Base-by-base conservation (phyloP, 2,797 vertebrate genomes). In the Gadopsis marmoratus region DNA sequence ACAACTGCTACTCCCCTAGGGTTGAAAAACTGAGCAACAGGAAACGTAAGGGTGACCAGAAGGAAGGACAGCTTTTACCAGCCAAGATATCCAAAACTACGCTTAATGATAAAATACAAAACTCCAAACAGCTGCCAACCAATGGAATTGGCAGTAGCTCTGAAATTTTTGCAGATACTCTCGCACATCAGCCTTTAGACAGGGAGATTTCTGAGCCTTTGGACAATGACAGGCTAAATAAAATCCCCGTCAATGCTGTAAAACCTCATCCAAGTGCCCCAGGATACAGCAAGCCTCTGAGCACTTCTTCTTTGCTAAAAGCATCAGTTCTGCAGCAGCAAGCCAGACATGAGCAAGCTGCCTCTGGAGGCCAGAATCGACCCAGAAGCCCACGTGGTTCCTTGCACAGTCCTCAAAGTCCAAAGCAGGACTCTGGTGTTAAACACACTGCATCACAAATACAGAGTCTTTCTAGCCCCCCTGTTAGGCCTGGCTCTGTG, bases 261-360 rank as follows among this genome's bases (percentile, higher is more conserved):
- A 96, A 95, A 94, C 96, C 96, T 68, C 96, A 97, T 89, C 94
- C 97, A 90, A 96, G 94, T 94, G 95, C 95, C 79, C 95, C 91
- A 2, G 95, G 95, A 85, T 93, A 93, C 55, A 94, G 91, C 89
- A 96, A 96, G 85, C 91, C 95, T 19, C 92, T 95, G 0, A 95
- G 94, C 87, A 94, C 95, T 82, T 97, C 96, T 72, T 88, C 94
- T 0, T 90, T 96, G 84, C 76, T 96, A 7, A 97, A 97, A 94
- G 91, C 95, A 29, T 94, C 95, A 1, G 91, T 96, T 79, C 89
- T 96, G 78, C 96, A 96, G 93, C 96, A 96, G 76, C 95, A 96
- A 87, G 95, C 95, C 71, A 95, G 94, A 83, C 89, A 75, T 4
- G 95, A 97, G 37, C 95, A 95, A 71, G 76, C 93, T 55, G 74